Evolutionary conservation across 2,113 vertebrate species (phyloP), one percentile per base, ranked within the genome.

Genomic region (Chaetodon trifascialis): DNA sequence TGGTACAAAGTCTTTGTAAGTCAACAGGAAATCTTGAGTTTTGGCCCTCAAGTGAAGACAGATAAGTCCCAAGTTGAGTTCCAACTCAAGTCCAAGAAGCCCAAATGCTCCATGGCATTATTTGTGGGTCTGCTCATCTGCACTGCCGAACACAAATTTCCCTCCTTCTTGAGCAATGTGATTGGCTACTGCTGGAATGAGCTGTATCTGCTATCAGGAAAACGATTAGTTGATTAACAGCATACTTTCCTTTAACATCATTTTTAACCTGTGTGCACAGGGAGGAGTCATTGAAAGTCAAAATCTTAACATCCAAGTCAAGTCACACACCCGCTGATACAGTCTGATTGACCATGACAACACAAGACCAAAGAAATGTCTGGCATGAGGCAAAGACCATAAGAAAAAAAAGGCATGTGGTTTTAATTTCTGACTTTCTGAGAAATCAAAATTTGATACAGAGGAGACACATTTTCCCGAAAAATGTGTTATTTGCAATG

Each of bases 291-390:
- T 59, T 17, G 2, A 6, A 30, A 56, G 23, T 30, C 5, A 1
- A 60, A 60, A 17, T 15, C 16, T 34, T 34, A 59, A 38, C 14
- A 5, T 69, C 30, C 47, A 36, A 36, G 66, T 51, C 47, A 21
- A 36, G 66, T 51, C 17, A 21, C 49, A 38, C 2, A 23, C 5
- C 42, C 49, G 0, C 10, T 52, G 46, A 65, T 63, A 56, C 59
- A 63, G 54, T 7, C 74, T 16, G 25, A 54, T 19, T 55, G 66
- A 66, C 58, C 65, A 34, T 6, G 54, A 40, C 59, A 86, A 67
- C 72, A 68, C 65, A 64, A 80, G 59, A 72, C 70, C 66, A 75
- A 76, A 80, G 66, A 88, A 85, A 88, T 85, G 77, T 73, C 63
- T 73, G 51, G 69, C 34, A 81, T 52, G 62, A 69, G 34, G 40